Percentiles rank a stretch among this genome's conserved stretches.
Conservation (phyloP, 2,113 vertebrate genomes). For the Probosciger aterrimus region DNA sequence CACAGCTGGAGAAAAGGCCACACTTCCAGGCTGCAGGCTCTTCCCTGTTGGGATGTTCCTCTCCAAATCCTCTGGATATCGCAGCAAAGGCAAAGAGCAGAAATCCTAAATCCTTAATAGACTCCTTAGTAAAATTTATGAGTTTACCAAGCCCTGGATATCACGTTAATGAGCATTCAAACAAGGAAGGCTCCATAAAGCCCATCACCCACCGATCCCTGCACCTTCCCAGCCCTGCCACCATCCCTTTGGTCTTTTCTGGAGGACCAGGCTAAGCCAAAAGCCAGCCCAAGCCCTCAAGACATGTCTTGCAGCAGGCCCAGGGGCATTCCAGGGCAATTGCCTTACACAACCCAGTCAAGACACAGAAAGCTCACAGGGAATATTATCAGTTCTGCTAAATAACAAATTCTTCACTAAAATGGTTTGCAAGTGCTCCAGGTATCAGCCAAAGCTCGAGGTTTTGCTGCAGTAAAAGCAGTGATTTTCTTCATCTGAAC, state of each 20-base stretch:
- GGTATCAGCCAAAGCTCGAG: not conserved
- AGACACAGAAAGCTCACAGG: not conserved
- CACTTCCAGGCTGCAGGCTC: not conserved
- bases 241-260: not conserved
- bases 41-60: not conserved
- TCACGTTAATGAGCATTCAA: accelerated
- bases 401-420: not conserved
- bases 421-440: not conserved
- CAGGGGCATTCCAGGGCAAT: accelerated
- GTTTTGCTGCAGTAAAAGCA: not conserved
- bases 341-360: not conserved
- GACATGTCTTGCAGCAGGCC: accelerated
- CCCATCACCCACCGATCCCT: not conserved
- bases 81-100: not conserved
- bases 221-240: not conserved
- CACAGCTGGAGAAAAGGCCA: not conserved
- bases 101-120: not conserved
- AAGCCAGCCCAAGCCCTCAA: not conserved
- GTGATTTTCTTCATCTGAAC: not conserved
- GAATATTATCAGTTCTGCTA: not conserved
- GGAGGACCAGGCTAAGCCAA: not conserved
- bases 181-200: accelerated
- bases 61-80: not conserved
- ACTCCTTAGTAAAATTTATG: not conserved
- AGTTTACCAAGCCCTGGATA: not conserved